A percentile compares a stretch with the other conserved stretches of the same genome.
phyloP scores from a whole-genome alignment of 2,888 invertebrate genomes.

The Microchrysa polita region DNA sequence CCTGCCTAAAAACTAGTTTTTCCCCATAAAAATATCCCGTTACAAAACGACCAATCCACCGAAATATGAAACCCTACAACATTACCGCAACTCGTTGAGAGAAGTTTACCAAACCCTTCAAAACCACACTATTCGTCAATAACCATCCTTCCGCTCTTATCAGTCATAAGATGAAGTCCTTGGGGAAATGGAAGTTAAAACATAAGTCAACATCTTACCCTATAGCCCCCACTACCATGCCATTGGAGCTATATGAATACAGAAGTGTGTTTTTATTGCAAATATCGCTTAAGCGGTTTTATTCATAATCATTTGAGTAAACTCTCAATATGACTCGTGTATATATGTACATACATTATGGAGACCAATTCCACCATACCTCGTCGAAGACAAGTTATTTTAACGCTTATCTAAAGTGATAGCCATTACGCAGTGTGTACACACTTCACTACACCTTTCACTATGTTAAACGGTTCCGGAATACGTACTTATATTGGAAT shows the following conservation, averaged over 20 bases:
- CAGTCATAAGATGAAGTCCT: not conserved
- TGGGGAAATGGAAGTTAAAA: not conserved
- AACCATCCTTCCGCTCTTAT: not conserved
- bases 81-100: too few relatives aligned
- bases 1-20: too few relatives aligned
- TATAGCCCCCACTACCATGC: not conserved
- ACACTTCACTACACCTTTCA: conserved; percentile 40
- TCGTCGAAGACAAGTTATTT: conserved; percentile 33
- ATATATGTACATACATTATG: too few relatives aligned
- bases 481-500: too few relatives aligned
- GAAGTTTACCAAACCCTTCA: too few relatives aligned
- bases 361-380: not conserved
- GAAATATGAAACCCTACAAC: too few relatives aligned
- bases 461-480: conserved; percentile 26
- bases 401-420: conserved; percentile 38
- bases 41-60: too few relatives aligned
- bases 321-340: conserved; percentile 35
- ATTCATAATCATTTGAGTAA: conserved; percentile 34
- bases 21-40: too few relatives aligned
- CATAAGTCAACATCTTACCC: not conserved
- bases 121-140: too few relatives aligned
- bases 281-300: conserved; percentile 29
- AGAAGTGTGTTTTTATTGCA: conserved; percentile 24
- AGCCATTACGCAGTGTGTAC: conserved; percentile 41
- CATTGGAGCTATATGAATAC: not conserved